Base-by-base conservation (phyloP, 1,140 invertebrate genomes). In the Onthophagus taurus region DNA sequence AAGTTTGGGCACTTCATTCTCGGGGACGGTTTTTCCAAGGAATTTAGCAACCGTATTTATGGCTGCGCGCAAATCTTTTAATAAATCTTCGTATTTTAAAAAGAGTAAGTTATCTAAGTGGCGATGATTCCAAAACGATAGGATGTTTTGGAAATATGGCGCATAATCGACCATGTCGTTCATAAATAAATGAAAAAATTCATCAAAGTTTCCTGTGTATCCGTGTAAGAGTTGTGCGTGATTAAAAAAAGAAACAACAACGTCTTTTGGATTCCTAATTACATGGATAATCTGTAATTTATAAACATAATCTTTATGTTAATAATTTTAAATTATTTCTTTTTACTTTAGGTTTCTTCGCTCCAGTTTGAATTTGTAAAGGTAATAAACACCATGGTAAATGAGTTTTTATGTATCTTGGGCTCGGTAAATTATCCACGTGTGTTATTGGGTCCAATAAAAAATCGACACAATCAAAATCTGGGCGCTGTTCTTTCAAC, bases 251-350 rank as follows among this genome's bases (percentile, higher is more conserved):
- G 85, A 89, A 3, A 90, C 72, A 18, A 76, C 77, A 1, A 77
- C 77, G 58, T 91, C 87, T 63, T 87, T 89, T 0, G 85, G 80
- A 63, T 90, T 86, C 51, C 87, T 72, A 1, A 75, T 72, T 0
- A 89, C 74, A 52, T 89, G 89, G 39, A 90, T 77, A 0, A 89
- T 77, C 75, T 85, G 66, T 14, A 67, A 66, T n/a, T n/a, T n/a
- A 55, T 44, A 45, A 33, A 23, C 14, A 18, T 45, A 9, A 38
- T n/a, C 12, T 16, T 18, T 41, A 3, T 7, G 12, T 12, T 9
- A 18, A 38, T 24, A 12, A 37, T 33, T 8, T 16, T 9, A 16
- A 30, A 26, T 52, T n/a, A n/a, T n/a, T n/a, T n/a, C n/a, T n/a
- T n/a, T n/a, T 41, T 57, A 67, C 60, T 55, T 71, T 72, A 3